Conservation (phyloP, 2,113 vertebrate genomes). For the Petroica traversi region DNA sequence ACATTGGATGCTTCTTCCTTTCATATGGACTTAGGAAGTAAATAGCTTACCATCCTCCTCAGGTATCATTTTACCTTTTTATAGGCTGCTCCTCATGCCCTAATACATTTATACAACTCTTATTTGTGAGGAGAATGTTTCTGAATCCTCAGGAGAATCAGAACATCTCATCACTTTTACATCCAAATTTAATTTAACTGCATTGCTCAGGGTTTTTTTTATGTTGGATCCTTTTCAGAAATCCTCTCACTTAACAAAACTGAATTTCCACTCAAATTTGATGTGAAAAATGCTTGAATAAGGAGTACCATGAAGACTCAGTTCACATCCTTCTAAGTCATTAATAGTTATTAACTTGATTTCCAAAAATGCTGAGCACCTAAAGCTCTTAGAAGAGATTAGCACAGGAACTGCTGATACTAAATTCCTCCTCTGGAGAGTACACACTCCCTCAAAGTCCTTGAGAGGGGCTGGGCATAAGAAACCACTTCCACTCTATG, state of each 20-base stretch:
- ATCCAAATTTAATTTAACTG: constrained; percentile 32
- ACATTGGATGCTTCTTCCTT: background rate
- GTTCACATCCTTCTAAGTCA: constrained; percentile 33
- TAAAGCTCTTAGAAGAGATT: constrained; percentile 52
- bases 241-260: background rate
- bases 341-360: constrained; percentile 62
- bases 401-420: constrained; percentile 43
- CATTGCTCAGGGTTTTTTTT: background rate
- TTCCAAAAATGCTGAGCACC: constrained; percentile 57
- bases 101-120: background rate
- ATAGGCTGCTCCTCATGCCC: background rate
- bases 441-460: constrained; percentile 13
- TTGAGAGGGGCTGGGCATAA: background rate
- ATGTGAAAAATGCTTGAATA: constrained; percentile 54
- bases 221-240: constrained; percentile 53
- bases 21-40: background rate
- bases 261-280: constrained; percentile 27
- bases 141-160: background rate
- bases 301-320: background rate
- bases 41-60: background rate
- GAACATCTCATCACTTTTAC: background rate
- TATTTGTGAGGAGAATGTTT: background rate
- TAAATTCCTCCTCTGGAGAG: constrained; percentile 14
- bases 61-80: background rate
- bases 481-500: background rate